Conservation (phyloP, 23 tunicate species). For the Styela clava region DNA sequence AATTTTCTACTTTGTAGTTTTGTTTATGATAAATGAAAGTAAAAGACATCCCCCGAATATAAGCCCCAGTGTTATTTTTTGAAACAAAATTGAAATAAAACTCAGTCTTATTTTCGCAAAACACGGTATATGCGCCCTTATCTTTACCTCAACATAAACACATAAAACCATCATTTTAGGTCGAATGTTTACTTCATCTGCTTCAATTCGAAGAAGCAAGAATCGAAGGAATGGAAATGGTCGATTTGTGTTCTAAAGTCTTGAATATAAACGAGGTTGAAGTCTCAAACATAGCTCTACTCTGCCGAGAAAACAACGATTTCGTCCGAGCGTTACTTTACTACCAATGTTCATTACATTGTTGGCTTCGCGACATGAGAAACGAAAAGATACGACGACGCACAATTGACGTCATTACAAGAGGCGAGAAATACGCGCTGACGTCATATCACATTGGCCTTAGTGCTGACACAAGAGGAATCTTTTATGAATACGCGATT, state of each 20-base stretch:
- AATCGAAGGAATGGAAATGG: neutral
- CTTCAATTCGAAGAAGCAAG: neutral
- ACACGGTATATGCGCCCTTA: no score
- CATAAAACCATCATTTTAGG: no score
- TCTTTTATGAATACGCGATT: slow-evolving; percentile 23
- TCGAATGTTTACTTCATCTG: slow-evolving; percentile 16
- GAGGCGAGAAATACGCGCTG: slow-evolving; percentile 17
- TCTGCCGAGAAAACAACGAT: slow-evolving; percentile 13
- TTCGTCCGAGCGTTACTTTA: slow-evolving; percentile 20
- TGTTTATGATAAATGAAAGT: no score
- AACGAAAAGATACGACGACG: slow-evolving; percentile 1
- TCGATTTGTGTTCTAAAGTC: neutral
- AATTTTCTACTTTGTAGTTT: no score
- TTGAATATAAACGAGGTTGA: slow-evolving; percentile 16
- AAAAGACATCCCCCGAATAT: no score
- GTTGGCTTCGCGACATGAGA: slow-evolving; percentile 25
- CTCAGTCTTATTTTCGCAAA: no score
- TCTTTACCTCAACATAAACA: no score
- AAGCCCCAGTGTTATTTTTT: no score
- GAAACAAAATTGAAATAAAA: no score
- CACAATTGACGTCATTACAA: slow-evolving; percentile 13
- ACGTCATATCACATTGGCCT: neutral
- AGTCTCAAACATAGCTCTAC: neutral
- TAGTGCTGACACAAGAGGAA: slow-evolving; percentile 2
- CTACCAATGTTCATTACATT: slow-evolving; percentile 27